Base-by-base conservation (phyloP, 1,140 invertebrate species). In the Saccostrea echinata region DNA sequence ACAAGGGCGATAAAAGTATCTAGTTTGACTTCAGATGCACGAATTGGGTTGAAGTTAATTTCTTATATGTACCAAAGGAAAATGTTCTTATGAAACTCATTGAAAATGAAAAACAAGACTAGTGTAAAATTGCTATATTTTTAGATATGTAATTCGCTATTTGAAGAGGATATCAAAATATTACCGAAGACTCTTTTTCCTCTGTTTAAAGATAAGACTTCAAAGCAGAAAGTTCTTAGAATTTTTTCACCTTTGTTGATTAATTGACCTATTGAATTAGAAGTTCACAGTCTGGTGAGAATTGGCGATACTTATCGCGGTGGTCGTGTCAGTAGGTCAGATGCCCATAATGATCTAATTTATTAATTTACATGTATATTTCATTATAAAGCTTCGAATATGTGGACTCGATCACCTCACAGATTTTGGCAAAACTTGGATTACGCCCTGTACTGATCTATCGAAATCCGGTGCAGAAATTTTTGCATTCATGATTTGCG, bases 391-490 rank as follows among this genome's bases (percentile, higher is more conserved):
- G 27, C 24, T 1, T 24, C 30, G 30, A 9, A 76, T 76, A 8
- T 43, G 11, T 76, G 68, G 68, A 76, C 68, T 76, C 68, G 3
- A 33, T 76, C 11, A 76, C 68, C 68, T 33, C 9, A 76, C 24
- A 33, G 24, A 35, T 76, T 76, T 76, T 76, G 68, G 68, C 68
- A 76, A 76, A 76, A 13, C 68, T 76, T 18, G 68, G 68, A 76
- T 27, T 30, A 76, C 68, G 68, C 68, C 68, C 68, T 76, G 27
- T 43, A 43, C 68, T 30, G 68, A 33, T 30, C 68, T 33, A 33
- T 33, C 68, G 11, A 76, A 35, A 76, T 76, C 68, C 68, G 24
- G 68, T 76, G 68, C 68, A 76, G 68, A 76, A 76, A 76, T 76
- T 76, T 76, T 76, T 76, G 27, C 30, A 76, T 76, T 76, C 68